phyloP scores from a whole-genome alignment of 2,888 invertebrate genomes.

The Cistogaster globosa region DNA sequence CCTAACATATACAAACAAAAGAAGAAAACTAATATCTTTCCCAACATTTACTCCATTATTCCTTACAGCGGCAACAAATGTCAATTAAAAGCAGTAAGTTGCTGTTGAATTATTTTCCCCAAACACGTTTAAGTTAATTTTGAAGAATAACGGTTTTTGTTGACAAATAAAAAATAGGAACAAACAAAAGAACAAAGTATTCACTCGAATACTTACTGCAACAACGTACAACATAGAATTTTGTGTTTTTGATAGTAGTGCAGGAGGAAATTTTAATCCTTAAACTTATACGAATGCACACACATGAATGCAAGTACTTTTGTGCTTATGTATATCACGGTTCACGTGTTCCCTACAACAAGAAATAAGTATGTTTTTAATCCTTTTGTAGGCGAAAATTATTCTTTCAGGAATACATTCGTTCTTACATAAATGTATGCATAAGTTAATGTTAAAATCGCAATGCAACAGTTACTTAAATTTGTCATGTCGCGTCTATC shows the following conservation, averaged over 20 bases:
- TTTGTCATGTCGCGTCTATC: too few relatives aligned
- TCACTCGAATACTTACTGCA: too few relatives aligned
- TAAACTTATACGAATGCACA: neutral
- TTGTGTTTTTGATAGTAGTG: too few relatives aligned
- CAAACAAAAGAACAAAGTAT: too few relatives aligned
- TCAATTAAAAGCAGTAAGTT: conserved; percentile 45
- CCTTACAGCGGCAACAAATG: conserved; percentile 38
- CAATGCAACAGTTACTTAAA: too few relatives aligned
- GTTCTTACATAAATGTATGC: too few relatives aligned
- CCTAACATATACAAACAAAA: neutral
- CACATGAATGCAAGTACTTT: neutral
- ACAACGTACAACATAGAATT: too few relatives aligned
- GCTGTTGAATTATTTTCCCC: neutral
- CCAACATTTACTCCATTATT: conserved; percentile 50
- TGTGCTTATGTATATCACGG: neutral
- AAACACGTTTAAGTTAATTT: conserved; percentile 42
- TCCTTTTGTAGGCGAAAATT: too few relatives aligned
- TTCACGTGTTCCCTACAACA: too few relatives aligned
- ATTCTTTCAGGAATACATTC: too few relatives aligned
- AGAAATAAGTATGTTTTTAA: neutral
- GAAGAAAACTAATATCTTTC: conserved; percentile 58
- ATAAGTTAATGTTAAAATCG: too few relatives aligned
- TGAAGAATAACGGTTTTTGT: conserved; percentile 48
- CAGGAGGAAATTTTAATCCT: too few relatives aligned
- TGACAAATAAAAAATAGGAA: conserved; percentile 5